Base-by-base conservation (phyloP, 2,797 vertebrate genomes). In the Toxotes lorentzi region DNA sequence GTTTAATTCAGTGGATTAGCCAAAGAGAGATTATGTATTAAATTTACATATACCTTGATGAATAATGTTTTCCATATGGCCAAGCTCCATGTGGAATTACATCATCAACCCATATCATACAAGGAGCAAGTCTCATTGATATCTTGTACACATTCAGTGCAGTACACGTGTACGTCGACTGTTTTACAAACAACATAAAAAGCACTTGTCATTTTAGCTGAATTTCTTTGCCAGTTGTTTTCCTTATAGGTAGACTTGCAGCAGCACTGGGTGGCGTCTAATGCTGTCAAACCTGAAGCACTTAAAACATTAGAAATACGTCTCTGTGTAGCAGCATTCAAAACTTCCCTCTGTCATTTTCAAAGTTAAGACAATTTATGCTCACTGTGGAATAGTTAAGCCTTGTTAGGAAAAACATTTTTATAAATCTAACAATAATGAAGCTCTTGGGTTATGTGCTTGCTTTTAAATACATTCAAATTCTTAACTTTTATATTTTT, bases 201-300 rank as follows among this genome's bases (percentile, higher is more conserved):
- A 68, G 16, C 9, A 50, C n/a, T 70, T 80, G 61, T 82, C 54
- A 73, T 84, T 77, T 79, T 50, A 45, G 17, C 43, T 82, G 60
- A 59, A 72, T 11, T 78, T 62, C 23, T 63, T 47, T 72, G 32
- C 21, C 38, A 68, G 73, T 56, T 67, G 57, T 79, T 76, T 66
- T 38, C 45, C 68, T 51, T 35, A 56, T 43, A 68, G 71, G 56
- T 54, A 61, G 40, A 54, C 53, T 16, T 17, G 24, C 61, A 73
- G 69, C 45, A 43, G 72, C 30, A 50, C 57, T 21, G 24, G 58
- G 40, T 75, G 56, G 63, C 45, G 66, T 71, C 35, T 58, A 24
- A 56, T 35, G 60, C 73, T 78, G 85, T 81, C 82, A 86, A 86
- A 65, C 61, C 32, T 67, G 38, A 66, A 61, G 19, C 63, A 56